phyloP scores from a whole-genome alignment of 2,797 vertebrate genomes.

The Netta rufina region DNA sequence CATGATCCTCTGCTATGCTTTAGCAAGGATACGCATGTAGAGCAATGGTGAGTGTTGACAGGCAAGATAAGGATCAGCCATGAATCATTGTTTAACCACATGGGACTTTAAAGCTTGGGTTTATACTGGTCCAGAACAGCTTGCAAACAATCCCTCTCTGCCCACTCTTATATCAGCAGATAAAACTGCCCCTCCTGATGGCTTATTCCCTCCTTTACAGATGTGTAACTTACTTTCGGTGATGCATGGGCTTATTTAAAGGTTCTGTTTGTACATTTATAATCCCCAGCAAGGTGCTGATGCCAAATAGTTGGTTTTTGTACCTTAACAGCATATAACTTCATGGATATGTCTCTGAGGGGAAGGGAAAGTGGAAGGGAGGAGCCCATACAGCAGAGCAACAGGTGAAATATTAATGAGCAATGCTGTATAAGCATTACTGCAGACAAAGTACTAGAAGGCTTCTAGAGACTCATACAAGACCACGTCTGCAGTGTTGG shows the following conservation, averaged over 20 bases:
- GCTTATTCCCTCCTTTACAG: not conserved
- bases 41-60: not conserved
- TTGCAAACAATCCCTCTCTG: not conserved
- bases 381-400: not conserved
- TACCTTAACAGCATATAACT: conserved; percentile 42
- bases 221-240: not conserved
- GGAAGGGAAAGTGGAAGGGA: not conserved
- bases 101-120: not conserved
- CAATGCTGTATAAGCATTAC: not conserved
- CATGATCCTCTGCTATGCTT: not conserved
- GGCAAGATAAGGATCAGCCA: not conserved
- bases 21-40: not conserved
- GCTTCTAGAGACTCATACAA: conserved; percentile 18
- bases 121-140: not conserved
- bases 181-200: not conserved
- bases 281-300: conserved; percentile 17
- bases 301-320: conserved; percentile 21
- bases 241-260: not conserved
- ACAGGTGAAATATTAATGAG: conserved; percentile 50
- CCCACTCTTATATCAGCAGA: not conserved
- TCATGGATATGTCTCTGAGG: not conserved
- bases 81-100: not conserved
- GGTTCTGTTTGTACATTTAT: not conserved
- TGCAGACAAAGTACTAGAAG: not conserved
- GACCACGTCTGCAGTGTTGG: not conserved